Evolutionary conservation across 2,888 invertebrate species (phyloP).

Genomic region (Mallateleia sp.): DNA sequence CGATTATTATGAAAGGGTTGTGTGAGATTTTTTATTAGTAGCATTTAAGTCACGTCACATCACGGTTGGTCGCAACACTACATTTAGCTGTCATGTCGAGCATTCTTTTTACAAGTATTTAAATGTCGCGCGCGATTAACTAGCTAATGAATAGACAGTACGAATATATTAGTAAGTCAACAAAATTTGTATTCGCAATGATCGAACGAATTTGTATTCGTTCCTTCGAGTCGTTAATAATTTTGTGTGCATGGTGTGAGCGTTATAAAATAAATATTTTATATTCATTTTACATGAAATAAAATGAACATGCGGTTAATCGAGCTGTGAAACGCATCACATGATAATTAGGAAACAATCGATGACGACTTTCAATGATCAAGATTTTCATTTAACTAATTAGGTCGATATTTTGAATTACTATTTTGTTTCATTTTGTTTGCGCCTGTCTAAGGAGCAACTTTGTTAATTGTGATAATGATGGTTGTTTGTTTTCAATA

Average conservation of each 20-base stretch:
- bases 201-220: too few relatives aligned
- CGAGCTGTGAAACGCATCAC: too few relatives aligned
- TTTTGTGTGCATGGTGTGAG: too few relatives aligned
- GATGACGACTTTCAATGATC: too few relatives aligned
- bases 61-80: constrained; percentile 12
- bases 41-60: constrained; percentile 34
- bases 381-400: too few relatives aligned
- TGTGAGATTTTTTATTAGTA: constrained; percentile 57
- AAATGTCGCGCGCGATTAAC: constrained; percentile 38
- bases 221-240: too few relatives aligned
- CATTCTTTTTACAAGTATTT: constrained; percentile 52
- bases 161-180: not conserved
- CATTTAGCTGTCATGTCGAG: constrained; percentile 40
- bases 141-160: constrained; percentile 44
- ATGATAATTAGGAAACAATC: too few relatives aligned
- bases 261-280: too few relatives aligned
- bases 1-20: constrained; percentile 48
- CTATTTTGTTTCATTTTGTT: constrained; percentile 7
- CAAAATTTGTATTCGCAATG: too few relatives aligned
- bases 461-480: constrained; percentile 31
- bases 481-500: constrained; percentile 10
- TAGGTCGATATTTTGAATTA: not conserved
- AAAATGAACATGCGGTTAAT: too few relatives aligned
- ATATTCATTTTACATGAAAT: too few relatives aligned
- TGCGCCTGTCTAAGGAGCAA: not conserved